phyloP scores from a whole-genome alignment of 2,888 invertebrate genomes.

The Athetis lepigone region DNA sequence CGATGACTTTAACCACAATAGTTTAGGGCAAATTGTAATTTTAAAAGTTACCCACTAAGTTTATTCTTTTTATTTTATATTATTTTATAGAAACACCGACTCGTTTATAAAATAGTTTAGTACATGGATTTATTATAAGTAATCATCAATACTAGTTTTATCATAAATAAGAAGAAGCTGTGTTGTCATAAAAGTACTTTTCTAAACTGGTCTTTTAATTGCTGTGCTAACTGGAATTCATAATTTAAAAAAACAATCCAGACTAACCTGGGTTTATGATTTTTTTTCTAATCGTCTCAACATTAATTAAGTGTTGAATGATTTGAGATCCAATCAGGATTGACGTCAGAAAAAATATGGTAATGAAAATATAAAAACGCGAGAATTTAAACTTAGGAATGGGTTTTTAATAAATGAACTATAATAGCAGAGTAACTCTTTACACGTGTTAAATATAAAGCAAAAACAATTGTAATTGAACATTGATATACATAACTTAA shows the following conservation, averaged over 20 bases:
- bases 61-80: too few species aligned
- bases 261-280: conserved; percentile 1
- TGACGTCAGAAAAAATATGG: conserved; percentile 27
- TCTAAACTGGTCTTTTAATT: neutral
- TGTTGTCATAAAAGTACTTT: neutral
- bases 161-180: too few species aligned
- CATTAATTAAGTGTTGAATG: conserved; percentile 6
- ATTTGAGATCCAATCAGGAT: conserved; percentile 11
- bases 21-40: too few species aligned
- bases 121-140: too few species aligned
- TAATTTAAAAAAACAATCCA: too few species aligned
- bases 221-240: neutral
- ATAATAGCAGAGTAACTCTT: conserved; percentile 36
- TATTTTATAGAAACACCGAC: too few species aligned
- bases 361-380: conserved; percentile 12
- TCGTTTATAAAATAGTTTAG: too few species aligned
- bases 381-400: conserved; percentile 6
- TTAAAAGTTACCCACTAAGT: too few species aligned
- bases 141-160: too few species aligned
- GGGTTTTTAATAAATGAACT: conserved; percentile 32
- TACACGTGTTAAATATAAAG: conserved; percentile 23
- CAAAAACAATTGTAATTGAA: conserved; percentile 44
- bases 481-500: conserved; percentile 52
- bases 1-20: too few species aligned
- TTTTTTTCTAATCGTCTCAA: conserved; percentile 4